Evolutionary conservation across 2,888 invertebrate genomes (phyloP).

Genomic region (Erpobdella octoculata): DNA sequence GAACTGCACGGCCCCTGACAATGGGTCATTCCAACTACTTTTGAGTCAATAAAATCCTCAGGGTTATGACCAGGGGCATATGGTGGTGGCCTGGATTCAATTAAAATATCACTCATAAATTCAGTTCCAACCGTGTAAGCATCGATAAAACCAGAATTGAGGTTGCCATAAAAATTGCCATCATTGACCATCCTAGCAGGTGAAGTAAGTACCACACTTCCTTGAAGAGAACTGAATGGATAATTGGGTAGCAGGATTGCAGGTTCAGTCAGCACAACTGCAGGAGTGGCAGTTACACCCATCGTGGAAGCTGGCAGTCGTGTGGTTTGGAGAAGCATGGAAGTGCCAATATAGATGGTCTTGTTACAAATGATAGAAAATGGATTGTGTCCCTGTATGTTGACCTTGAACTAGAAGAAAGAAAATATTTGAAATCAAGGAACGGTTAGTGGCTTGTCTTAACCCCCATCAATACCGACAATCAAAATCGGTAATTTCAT

Average conservation of each 20-base stretch:
- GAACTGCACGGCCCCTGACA: too few relatives aligned
- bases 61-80: conserved; percentile 15
- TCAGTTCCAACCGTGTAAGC: not conserved
- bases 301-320: not conserved
- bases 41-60: not conserved
- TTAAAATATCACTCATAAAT: not conserved
- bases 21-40: too few relatives aligned
- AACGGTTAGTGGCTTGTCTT: not conserved
- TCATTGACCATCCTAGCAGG: not conserved
- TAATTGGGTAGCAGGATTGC: not conserved
- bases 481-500: not conserved
- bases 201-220: not conserved
- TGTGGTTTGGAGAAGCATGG: conserved; percentile 31
- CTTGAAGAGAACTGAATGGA: not conserved
- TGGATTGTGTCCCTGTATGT: conserved; percentile 26
- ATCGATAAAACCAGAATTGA: not conserved
- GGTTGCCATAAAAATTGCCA: not conserved
- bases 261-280: not conserved
- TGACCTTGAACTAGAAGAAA: not conserved
- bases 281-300: not conserved
- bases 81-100: conserved; percentile 9
- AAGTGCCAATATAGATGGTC: conserved; percentile 39
- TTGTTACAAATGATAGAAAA: conserved; percentile 34
- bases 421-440: not conserved
- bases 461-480: not conserved